Conservation (phyloP, 1,140 invertebrate genomes). For the Macrosteles quadrilineatus region DNA sequence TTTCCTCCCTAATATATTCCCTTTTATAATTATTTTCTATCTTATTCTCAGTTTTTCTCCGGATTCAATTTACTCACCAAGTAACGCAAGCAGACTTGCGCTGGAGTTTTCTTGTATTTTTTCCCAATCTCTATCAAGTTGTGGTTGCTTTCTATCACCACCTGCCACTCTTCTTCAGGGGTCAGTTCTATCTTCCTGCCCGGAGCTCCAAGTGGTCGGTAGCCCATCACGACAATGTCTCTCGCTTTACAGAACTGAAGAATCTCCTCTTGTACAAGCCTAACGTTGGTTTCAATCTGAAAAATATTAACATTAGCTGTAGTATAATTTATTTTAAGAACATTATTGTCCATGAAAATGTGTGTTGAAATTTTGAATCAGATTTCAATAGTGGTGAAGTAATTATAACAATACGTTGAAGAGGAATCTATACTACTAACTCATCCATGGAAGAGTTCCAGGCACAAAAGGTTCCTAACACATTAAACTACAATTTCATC, state of each 20-base stretch:
- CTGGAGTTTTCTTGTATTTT: neutral
- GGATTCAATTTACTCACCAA: neutral
- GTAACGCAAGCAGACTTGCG: neutral
- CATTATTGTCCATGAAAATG: too few species aligned
- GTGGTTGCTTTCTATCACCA: neutral
- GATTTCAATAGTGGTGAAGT: too few species aligned
- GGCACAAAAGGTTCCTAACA: too few species aligned
- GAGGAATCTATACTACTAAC: too few species aligned
- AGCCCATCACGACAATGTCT: slow-evolving; percentile 5
- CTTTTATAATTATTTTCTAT: too few species aligned
- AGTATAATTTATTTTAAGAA: neutral
- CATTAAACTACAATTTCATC: too few species aligned
- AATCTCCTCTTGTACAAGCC: neutral
- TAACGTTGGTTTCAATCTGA: neutral
- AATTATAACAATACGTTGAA: too few species aligned
- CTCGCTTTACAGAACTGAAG: neutral
- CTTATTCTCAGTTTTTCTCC: too few species aligned
- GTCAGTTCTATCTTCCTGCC: neutral
- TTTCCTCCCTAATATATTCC: too few species aligned
- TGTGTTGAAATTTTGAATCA: too few species aligned
- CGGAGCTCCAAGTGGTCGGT: neutral
- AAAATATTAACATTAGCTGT: neutral
- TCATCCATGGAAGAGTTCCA: too few species aligned
- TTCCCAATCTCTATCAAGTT: neutral
- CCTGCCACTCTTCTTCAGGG: neutral